These are phyloP conservation scores for Colletes collaris DNA, from an alignment of 2,888 invertebrate species.

Conservation along the genomic window DNA sequence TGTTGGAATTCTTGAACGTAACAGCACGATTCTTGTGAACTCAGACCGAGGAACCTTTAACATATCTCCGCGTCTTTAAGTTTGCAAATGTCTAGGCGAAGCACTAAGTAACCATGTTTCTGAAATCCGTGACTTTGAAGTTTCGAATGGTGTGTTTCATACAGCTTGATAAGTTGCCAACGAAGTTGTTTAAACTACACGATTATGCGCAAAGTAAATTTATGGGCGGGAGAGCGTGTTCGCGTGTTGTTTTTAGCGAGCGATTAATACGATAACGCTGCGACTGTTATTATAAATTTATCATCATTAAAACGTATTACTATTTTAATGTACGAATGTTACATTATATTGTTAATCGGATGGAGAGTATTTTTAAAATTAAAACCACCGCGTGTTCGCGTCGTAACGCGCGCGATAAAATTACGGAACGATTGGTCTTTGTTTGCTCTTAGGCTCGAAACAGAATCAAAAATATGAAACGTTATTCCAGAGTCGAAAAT, in stretches of 20 bases:
- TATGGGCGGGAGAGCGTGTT: conserved; percentile 13
- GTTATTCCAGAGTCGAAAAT: no score
- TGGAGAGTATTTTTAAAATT: not conserved
- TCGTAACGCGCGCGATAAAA: no score
- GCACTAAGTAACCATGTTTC: not conserved
- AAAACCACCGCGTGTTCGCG: not conserved
- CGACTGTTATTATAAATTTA: conserved; percentile 40
- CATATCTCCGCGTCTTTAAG: not conserved
- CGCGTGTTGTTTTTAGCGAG: conserved; percentile 33
- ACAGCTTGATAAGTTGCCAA: conserved; percentile 35
- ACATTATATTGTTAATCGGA: conserved; percentile 4
- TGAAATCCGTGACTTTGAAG: conserved; percentile 23
- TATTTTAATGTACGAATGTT: not conserved
- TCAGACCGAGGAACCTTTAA: no score
- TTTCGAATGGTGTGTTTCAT: conserved; percentile 2
- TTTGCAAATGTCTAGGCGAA: not conserved
- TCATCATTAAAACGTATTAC: conserved; percentile 18
- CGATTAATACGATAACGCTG: conserved; percentile 29
- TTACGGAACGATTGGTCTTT: no score
- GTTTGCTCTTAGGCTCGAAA: no score
- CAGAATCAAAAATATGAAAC: no score
- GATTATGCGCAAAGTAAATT: conserved; percentile 38
- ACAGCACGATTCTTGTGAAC: no score
- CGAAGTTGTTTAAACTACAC: conserved; percentile 40
- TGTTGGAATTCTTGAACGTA: no score